phyloP scores from a whole-genome alignment of 2,888 invertebrate species.

The Calameuta pallipes region DNA sequence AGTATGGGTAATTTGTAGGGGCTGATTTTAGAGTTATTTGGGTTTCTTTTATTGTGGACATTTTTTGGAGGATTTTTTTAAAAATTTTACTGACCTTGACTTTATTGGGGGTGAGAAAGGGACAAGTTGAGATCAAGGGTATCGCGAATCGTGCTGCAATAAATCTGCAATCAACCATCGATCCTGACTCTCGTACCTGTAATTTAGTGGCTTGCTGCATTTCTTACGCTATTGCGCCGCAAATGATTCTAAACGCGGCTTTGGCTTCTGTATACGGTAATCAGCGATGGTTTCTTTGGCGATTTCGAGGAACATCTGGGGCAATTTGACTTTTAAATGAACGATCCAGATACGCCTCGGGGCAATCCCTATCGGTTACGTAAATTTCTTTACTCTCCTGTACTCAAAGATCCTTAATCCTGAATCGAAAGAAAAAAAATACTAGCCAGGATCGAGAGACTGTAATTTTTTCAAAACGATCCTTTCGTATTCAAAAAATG shows the following conservation, averaged over 20 bases:
- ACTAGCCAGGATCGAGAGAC: not conserved
- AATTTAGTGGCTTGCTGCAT: slow-evolving; percentile 6
- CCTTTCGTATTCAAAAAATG: not conserved
- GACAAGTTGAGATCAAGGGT: not conserved
- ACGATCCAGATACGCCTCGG: slow-evolving; percentile 10
- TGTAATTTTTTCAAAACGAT: too few relatives aligned
- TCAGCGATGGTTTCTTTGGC: slow-evolving; percentile 57
- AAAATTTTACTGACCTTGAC: not conserved
- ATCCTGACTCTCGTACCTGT: slow-evolving; percentile 8
- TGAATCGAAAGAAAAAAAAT: not conserved
- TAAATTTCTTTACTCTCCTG: not conserved
- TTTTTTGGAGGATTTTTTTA: not conserved
- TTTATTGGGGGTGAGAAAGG: too few relatives aligned
- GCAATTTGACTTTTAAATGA: slow-evolving; percentile 62
- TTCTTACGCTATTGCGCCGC: slow-evolving; percentile 1
- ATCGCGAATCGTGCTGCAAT: not conserved
- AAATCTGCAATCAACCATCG: not conserved
- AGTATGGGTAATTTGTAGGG: not conserved
- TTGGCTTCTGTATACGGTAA: slow-evolving; percentile 56
- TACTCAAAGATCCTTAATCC: not conserved
- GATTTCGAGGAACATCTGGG: slow-evolving; percentile 62
- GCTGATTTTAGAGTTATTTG: not conserved
- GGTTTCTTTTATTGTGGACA: too few relatives aligned
- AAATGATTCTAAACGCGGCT: slow-evolving; percentile 22
- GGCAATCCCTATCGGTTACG: not conserved